Conservation (phyloP, 2,888 invertebrate species). For the Ophion ventricosus region DNA sequence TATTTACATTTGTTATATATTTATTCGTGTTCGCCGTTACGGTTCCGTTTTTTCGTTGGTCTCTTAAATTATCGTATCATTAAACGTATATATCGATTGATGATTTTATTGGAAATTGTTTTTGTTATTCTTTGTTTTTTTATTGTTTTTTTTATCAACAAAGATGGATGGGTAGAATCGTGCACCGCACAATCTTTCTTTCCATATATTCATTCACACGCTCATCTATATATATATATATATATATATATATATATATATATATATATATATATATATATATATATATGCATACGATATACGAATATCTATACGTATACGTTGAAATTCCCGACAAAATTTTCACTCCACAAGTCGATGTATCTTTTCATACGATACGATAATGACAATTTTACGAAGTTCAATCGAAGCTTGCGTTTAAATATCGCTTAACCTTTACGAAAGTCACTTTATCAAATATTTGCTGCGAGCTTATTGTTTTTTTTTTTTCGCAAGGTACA, state of each 20-base stretch:
- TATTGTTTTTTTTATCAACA: slow-evolving; percentile 38
- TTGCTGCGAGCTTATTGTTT: background rate
- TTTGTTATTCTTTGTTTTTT: slow-evolving; percentile 41
- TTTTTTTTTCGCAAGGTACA: background rate
- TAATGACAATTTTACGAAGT: background rate
- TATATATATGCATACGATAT: slow-evolving; percentile 19
- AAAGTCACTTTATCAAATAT: slow-evolving; percentile 41
- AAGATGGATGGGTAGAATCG: slow-evolving; percentile 78
- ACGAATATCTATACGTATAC: slow-evolving; percentile 27
- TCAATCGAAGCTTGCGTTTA: slow-evolving; percentile 34
- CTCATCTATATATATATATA: slow-evolving; percentile 31
- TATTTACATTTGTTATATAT: slow-evolving; percentile 57
- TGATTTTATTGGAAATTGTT: slow-evolving; percentile 39
- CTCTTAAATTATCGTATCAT: slow-evolving; percentile 44
- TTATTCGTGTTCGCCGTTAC: slow-evolving; percentile 48
- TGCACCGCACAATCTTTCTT: slow-evolving; percentile 68
- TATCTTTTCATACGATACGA: slow-evolving; percentile 55
- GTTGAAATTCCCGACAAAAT: background rate
- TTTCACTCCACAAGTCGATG: slow-evolving; percentile 43
- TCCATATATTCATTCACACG: slow-evolving; percentile 15
- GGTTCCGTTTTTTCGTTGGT: slow-evolving; percentile 66
- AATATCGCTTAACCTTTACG: background rate
- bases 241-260: too few relatives aligned
- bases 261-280: slow-evolving; percentile 35
- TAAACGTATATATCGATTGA: slow-evolving; percentile 37